These are phyloP conservation scores for Lagopus leucura DNA, from an alignment of 2,113 vertebrate genomes.

Conservation along the genomic window DNA sequence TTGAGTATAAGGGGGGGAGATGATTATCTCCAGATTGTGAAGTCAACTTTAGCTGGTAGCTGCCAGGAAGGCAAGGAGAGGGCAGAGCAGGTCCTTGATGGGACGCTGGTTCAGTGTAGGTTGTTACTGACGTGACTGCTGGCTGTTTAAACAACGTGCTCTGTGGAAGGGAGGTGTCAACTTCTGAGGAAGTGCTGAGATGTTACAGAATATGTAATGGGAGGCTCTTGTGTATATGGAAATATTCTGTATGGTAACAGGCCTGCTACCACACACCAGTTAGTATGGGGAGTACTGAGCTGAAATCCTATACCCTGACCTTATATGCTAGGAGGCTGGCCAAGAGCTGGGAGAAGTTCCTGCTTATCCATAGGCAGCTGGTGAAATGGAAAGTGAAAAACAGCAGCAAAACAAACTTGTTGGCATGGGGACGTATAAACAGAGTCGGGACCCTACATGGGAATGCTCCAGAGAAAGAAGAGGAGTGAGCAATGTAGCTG, in stretches of 20 bases:
- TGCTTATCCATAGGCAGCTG: neutral
- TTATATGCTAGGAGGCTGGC: neutral
- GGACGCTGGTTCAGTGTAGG: rapidly evolving
- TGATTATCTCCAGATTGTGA: neutral
- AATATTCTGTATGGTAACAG: neutral
- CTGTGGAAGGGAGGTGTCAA: neutral
- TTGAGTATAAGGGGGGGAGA: neutral
- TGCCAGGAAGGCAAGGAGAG: neutral
- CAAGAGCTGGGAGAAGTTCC: neutral
- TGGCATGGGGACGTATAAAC: neutral
- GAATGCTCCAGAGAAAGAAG: neutral
- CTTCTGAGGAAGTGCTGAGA: neutral
- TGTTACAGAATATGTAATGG: rapidly evolving
- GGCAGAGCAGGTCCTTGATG: neutral
- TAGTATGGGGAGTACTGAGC: too few relatives aligned
- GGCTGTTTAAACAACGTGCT: rapidly evolving
- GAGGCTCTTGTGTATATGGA: rapidly evolving
- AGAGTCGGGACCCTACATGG: neutral
- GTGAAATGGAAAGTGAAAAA: neutral
- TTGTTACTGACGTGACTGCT: neutral
- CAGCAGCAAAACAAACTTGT: neutral
- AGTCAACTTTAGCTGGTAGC: neutral
- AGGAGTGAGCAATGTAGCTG: neutral
- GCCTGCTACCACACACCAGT: rapidly evolving
- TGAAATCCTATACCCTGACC: neutral